These are phyloP conservation scores for Paramisgurnus dabryanus DNA, from an alignment of 2,113 vertebrate genomes.

Conservation along the genomic window DNA sequence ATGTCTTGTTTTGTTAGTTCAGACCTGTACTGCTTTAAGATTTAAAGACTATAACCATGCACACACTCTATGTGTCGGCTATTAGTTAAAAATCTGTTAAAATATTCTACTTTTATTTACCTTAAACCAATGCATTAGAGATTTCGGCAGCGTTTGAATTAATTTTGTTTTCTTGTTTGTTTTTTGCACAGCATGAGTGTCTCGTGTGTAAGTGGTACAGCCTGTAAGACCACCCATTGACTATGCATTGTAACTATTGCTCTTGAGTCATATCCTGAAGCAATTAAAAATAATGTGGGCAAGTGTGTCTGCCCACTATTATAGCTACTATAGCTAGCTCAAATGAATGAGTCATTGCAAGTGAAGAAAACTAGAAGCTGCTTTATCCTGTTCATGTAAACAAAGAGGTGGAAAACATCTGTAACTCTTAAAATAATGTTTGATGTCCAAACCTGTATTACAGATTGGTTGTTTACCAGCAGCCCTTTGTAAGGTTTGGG, in stretches of 20 bases:
- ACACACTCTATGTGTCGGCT: not conserved
- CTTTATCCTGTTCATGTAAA: not conserved
- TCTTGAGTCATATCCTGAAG: slow-evolving; percentile 30
- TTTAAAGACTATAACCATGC: too few relatives aligned
- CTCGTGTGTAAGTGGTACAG: not conserved
- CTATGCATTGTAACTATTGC: not conserved
- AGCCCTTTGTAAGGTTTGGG: not conserved
- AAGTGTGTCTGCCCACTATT: not conserved
- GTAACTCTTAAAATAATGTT: not conserved
- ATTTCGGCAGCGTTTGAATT: not conserved
- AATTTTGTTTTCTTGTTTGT: not conserved
- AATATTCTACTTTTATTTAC: not conserved
- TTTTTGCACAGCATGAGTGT: not conserved
- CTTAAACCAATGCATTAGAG: not conserved
- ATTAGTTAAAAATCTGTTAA: not conserved
- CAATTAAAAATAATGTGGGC: not conserved
- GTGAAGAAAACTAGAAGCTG: not conserved
- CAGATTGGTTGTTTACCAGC: not conserved
- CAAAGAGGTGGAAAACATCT: not conserved
- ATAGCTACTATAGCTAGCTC: not conserved
- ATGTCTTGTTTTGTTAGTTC: not conserved
- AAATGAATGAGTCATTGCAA: slow-evolving; percentile 12
- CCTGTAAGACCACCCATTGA: not conserved
- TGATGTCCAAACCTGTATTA: not conserved
- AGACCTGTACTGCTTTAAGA: not conserved